These are phyloP conservation scores for Xylota sylvarum DNA, from an alignment of 2,888 invertebrate species.

Conservation along the genomic window DNA sequence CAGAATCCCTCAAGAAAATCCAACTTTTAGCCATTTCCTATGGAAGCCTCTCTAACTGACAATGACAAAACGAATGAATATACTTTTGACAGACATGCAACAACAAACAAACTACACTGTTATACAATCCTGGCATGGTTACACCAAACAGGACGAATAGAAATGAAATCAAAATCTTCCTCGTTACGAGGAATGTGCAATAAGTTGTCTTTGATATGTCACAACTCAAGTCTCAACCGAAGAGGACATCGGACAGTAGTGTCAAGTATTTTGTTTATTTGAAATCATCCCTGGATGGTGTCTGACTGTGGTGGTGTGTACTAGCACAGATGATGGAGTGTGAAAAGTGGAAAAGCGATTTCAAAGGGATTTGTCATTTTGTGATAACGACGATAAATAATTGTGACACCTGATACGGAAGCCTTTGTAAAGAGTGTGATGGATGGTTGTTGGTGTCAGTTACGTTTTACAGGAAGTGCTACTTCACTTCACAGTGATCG, in stretches of 20 bases:
- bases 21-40: conserved; percentile 39
- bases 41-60: conserved; percentile 26
- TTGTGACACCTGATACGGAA: conserved; percentile 72
- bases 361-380: conserved; percentile 72
- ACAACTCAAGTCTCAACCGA: conserved; percentile 55
- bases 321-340: conserved; percentile 51
- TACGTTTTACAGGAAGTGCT: conserved; percentile 35
- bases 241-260: conserved; percentile 69
- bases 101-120: conserved; percentile 26
- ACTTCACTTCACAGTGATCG: conserved; percentile 1
- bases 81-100: conserved; percentile 50
- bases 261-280: conserved; percentile 73
- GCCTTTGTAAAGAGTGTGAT: conserved; percentile 63
- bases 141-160: conserved; percentile 11
- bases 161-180: conserved; percentile 49
- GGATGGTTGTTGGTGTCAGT: conserved; percentile 64
- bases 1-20: conserved; percentile 23
- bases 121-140: conserved; percentile 13
- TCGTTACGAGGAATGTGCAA: conserved; percentile 46
- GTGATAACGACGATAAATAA: conserved; percentile 72
- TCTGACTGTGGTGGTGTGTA: background rate
- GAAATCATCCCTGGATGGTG: conserved; percentile 48
- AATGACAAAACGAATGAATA: conserved; percentile 47
- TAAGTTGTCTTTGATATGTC: conserved; percentile 72
- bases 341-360: conserved; percentile 65